These are phyloP conservation scores for Danio tinwini DNA, from an alignment of 2,797 vertebrate species.

Conservation along the genomic window DNA sequence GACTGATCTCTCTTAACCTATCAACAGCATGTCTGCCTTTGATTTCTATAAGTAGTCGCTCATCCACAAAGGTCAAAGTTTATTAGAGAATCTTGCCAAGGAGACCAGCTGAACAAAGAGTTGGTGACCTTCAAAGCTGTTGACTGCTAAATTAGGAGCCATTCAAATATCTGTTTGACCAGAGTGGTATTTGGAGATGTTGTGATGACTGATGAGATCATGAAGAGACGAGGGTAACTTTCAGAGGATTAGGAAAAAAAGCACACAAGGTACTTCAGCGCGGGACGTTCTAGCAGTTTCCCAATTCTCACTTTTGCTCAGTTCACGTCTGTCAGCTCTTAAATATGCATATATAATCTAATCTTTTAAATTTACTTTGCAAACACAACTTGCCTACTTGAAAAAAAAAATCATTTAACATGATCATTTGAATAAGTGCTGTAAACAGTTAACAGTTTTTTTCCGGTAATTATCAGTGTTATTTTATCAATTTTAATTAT, in stretches of 20 bases:
- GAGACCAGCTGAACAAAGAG: slow-evolving; percentile 42
- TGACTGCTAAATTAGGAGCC: slow-evolving; percentile 26
- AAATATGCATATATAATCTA: background rate
- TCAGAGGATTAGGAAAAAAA: slow-evolving; percentile 33
- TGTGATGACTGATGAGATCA: slow-evolving; percentile 35
- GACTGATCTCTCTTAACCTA: slow-evolving; percentile 27
- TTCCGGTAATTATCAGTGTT: no score
- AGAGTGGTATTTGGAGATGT: slow-evolving; percentile 19
- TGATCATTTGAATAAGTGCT: no score
- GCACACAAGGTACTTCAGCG: background rate
- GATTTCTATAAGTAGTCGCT: slow-evolving; percentile 34
- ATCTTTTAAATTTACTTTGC: background rate
- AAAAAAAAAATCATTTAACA: no score
- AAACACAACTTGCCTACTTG: background rate
- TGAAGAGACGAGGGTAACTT: background rate
- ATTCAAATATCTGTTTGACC: slow-evolving; percentile 23
- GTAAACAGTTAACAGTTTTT: no score
- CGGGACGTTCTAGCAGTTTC: background rate
- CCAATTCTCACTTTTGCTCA: background rate
- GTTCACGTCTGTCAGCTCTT: background rate
- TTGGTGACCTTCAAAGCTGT: slow-evolving; percentile 13
- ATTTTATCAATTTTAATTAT: no score
- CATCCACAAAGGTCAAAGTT: slow-evolving; percentile 36
- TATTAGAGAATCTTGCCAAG: slow-evolving; percentile 20
- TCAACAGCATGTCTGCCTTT: slow-evolving; percentile 35